These are phyloP conservation scores for Polyploca ridens DNA, from an alignment of 2,888 invertebrate genomes.

Conservation along the genomic window DNA sequence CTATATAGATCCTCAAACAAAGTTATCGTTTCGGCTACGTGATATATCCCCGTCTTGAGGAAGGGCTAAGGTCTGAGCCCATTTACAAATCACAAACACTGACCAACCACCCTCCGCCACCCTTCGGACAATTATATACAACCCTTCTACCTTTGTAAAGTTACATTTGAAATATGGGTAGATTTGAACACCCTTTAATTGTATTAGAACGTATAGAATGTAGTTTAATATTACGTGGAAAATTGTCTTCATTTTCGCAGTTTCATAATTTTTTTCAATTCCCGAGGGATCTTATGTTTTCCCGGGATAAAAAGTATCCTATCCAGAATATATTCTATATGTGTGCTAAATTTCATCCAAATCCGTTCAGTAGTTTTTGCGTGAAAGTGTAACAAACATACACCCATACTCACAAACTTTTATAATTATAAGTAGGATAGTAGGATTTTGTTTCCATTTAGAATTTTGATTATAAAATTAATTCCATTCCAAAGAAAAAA, in stretches of 20 bases:
- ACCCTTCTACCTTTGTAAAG: slow-evolving; percentile 64
- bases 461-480: too few species aligned
- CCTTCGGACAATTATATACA: slow-evolving; percentile 65
- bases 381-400: too few species aligned
- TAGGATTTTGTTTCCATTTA: too few species aligned
- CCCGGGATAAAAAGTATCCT: too few species aligned
- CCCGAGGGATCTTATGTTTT: too few species aligned
- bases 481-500: too few species aligned
- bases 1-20: slow-evolving; percentile 62
- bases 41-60: slow-evolving; percentile 82
- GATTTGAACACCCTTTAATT: slow-evolving; percentile 64
- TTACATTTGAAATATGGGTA: slow-evolving; percentile 77
- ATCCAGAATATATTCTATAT: too few species aligned
- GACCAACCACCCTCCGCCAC: slow-evolving; percentile 57
- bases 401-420: too few species aligned
- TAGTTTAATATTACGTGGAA: slow-evolving; percentile 47
- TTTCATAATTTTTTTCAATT: neutral
- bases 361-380: neutral
- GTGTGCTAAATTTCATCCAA: neutral
- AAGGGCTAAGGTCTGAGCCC: slow-evolving; percentile 83
- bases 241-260: neutral
- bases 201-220: slow-evolving; percentile 33
- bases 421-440: too few species aligned
- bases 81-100: slow-evolving; percentile 85
- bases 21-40: slow-evolving; percentile 79